Percentiles rank a stretch among this genome's conserved stretches.
These are phyloP conservation scores for Polypterus bichir DNA, from an alignment of 2,113 vertebrate genomes.

Conservation along the genomic window DNA sequence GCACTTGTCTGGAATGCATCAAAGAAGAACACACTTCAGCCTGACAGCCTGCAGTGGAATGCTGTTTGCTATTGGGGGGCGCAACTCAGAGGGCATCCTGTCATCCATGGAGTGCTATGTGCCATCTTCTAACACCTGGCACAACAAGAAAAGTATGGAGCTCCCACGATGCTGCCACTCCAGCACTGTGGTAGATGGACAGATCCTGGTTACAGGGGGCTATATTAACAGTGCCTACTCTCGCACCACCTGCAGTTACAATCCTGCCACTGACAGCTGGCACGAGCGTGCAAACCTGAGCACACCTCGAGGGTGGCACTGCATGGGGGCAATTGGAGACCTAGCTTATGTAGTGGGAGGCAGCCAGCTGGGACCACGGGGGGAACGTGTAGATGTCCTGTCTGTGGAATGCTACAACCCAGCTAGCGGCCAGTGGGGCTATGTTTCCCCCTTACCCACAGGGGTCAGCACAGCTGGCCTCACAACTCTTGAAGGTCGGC, in stretches of 20 bases:
- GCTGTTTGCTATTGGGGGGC: constrained; percentile 58
- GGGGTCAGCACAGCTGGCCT: constrained; percentile 65
- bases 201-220: constrained; percentile 59
- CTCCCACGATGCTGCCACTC: constrained; percentile 64
- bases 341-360: constrained; percentile 60
- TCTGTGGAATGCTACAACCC: constrained; percentile 52
- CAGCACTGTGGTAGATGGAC: constrained; percentile 42
- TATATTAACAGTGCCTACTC: constrained; percentile 67
- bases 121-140: constrained; percentile 62
- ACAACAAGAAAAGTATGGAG: constrained; percentile 55
- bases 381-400: constrained; percentile 59
- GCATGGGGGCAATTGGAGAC: constrained; percentile 33
- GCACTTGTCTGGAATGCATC: constrained; percentile 64
- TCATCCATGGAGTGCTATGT: constrained; percentile 61
- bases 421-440: constrained; percentile 41
- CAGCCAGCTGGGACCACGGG: constrained; percentile 57
- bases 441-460: constrained; percentile 36
- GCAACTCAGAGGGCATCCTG: constrained; percentile 52
- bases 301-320: constrained; percentile 65
- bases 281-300: constrained; percentile 42
- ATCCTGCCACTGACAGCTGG: constrained; percentile 46
- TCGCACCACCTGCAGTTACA: constrained; percentile 49
- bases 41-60: constrained; percentile 53
- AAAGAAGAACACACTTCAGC: constrained; percentile 67
- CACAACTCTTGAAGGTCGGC: constrained; percentile 36